A percentile compares a stretch with the other conserved stretches of the same genome.
These are phyloP conservation scores for Choloepus hoffmanni DNA, from an alignment of 2,113 vertebrate species.

Conservation along the genomic window DNA sequence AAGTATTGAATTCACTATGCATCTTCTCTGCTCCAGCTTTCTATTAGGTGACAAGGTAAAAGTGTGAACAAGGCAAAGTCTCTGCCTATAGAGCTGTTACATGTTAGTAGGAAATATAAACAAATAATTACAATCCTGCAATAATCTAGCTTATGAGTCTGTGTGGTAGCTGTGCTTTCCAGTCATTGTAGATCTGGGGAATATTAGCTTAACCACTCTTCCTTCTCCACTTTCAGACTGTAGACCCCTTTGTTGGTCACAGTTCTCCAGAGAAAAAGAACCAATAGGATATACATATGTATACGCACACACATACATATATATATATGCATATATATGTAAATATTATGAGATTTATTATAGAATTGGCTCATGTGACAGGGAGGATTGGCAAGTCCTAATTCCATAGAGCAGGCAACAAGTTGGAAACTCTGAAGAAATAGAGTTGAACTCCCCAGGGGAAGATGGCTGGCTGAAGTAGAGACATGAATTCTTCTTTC, in stretches of 20 bases:
- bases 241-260: not conserved
- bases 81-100: not conserved
- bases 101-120: not conserved
- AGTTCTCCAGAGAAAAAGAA: too few relatives aligned
- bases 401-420: too few relatives aligned
- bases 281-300: too few relatives aligned
- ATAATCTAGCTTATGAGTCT: not conserved
- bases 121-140: not conserved
- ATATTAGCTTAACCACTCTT: not conserved
- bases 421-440: too few relatives aligned
- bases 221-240: not conserved
- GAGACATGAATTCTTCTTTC: too few relatives aligned
- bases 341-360: too few relatives aligned
- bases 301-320: too few relatives aligned
- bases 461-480: too few relatives aligned
- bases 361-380: too few relatives aligned
- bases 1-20: not conserved
- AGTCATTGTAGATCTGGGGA: fast-evolving
- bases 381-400: too few relatives aligned
- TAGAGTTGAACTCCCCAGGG: too few relatives aligned
- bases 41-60: not conserved
- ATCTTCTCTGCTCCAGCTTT: not conserved
- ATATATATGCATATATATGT: too few relatives aligned
- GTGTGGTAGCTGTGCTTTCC: not conserved
- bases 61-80: not conserved